Evolutionary conservation across 1,140 invertebrate genomes (phyloP).

Genomic region (Halyomorpha halys): DNA sequence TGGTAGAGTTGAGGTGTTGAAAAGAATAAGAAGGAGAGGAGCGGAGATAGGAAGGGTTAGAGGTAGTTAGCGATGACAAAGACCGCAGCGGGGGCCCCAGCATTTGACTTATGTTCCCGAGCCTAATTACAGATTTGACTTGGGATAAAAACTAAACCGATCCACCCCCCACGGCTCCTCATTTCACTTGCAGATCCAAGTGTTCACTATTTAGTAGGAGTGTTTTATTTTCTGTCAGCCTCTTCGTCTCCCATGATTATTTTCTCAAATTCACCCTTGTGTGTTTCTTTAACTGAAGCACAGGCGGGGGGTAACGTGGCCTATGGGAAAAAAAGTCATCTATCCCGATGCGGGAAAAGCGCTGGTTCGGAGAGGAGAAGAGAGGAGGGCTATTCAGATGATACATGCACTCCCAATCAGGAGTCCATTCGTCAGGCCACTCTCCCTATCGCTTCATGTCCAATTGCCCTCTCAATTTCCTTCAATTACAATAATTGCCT

Average conservation of each 20-base stretch:
- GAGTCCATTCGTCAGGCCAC: too few relatives aligned
- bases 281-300: conserved; percentile 4
- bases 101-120: conserved; percentile 2
- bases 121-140: conserved; percentile 3
- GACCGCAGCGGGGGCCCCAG: background rate
- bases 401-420: too few relatives aligned
- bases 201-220: background rate
- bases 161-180: background rate
- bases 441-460: too few relatives aligned
- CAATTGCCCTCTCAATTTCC: too few relatives aligned
- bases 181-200: conserved; percentile 5
- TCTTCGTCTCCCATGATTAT: background rate
- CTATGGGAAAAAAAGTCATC: too few relatives aligned
- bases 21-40: background rate
- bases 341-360: too few relatives aligned
- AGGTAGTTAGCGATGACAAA: conserved; percentile 3
- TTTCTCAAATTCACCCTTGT: conserved; percentile 9
- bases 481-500: too few relatives aligned
- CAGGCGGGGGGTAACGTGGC: background rate
- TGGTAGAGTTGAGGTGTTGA: too few relatives aligned
- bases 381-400: too few relatives aligned
- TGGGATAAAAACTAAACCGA: conserved; percentile 4
- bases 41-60: background rate
- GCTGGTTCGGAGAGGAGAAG: too few relatives aligned
- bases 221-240: conserved; percentile 5